A percentile compares a stretch with the other conserved stretches of the same genome.
Evolutionary conservation across 2,113 vertebrate genomes (phyloP).

Genomic region (Tachysurus vachellii): DNA sequence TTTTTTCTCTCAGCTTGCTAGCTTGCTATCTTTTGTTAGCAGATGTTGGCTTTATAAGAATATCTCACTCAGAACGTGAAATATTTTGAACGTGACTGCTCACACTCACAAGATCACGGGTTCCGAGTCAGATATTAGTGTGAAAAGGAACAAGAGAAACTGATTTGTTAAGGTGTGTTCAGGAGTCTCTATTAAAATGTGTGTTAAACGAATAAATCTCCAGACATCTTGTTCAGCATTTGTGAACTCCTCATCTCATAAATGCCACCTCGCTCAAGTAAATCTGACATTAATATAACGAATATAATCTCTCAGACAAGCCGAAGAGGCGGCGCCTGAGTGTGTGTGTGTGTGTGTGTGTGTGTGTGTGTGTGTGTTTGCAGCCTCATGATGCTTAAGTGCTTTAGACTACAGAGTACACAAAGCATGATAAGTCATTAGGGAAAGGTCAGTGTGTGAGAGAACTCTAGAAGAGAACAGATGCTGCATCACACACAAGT

Average conservation of each 20-base stretch:
- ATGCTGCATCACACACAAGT: conserved; percentile 25
- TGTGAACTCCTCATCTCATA: background rate
- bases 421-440: conserved; percentile 38
- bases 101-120: background rate
- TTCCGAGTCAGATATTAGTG: background rate
- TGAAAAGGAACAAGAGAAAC: background rate
- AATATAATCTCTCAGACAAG: background rate
- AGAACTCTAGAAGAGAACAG: conserved; percentile 29
- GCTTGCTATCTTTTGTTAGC: background rate
- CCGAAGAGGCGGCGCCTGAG: background rate
- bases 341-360: conserved; percentile 1
- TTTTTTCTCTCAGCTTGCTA: background rate
- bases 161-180: background rate
- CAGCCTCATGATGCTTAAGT: background rate
- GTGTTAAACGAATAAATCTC: background rate
- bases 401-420: conserved; percentile 35
- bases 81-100: background rate
- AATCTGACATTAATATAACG: background rate
- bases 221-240: background rate
- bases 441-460: conserved; percentile 32
- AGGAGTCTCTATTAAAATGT: background rate
- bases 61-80: background rate
- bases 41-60: background rate
- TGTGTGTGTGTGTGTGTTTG: conserved; percentile 20
- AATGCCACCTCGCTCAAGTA: background rate